Evolutionary conservation across 2,888 invertebrate genomes (phyloP), one percentile per base, ranked within the genome.

Genomic region (Capitulum mitella): DNA sequence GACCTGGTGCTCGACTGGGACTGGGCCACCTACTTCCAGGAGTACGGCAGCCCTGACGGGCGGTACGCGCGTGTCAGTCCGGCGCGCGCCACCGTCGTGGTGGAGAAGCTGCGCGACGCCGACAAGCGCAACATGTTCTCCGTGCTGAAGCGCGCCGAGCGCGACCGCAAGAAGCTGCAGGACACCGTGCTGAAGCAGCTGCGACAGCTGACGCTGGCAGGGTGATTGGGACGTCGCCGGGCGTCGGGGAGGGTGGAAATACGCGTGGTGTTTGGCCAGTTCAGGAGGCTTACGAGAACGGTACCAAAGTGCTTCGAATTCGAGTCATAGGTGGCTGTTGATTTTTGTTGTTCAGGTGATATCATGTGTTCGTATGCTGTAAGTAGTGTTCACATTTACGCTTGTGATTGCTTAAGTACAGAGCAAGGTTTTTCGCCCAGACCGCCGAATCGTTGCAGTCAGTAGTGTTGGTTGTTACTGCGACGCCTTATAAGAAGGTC

Each of bases 21-120:
- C 86, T 99, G 99, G 98, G 94, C 97, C 0, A 93, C 95, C 0
- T 99, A 98, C 87, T 93, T 99, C 83, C 95, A 97, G 85, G 98
- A 99, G 87, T 95, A 96, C 84, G 97, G 96, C 64, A 93, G 94
- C 83, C 93, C 94, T 83, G 93, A 93, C 81, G 94, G 93, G 83
- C 95, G 96, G 85, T 99, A 99, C 87, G 91, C 93, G 81, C 88
- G 97, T 77, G 98, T 99, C 10, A 92, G 93, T 80, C 97, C 98
- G 0, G 91, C 93, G 79, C 92, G 92, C 83, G 97, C 97, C 51
- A 94, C 98, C 81, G 89, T 92, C 40, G 88, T 99, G 22, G 88
- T 99, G 75, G 98, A 99, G 87, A 99, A 98, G 92, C 89, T 98
- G 80, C 91, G 93, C 81, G 98, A 98, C 86, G 94, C 94, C 0